A percentile compares a stretch with the other conserved stretches of the same genome.
Evolutionary conservation across 2,797 vertebrate species (phyloP).

Genomic region (Hypotaenidia okinawae): DNA sequence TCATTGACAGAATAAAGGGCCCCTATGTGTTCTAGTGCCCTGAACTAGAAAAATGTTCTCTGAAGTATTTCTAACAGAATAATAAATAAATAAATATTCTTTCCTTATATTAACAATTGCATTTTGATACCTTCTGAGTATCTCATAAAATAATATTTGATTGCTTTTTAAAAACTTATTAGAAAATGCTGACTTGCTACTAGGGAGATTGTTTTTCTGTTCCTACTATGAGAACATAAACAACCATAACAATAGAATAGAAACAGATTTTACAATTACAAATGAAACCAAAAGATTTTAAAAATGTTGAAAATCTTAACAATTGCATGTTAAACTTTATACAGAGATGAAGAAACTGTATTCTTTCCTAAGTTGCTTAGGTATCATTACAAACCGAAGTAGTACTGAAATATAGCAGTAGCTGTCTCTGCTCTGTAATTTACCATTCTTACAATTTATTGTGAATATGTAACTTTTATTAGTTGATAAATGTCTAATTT

Average conservation of each 20-base stretch:
- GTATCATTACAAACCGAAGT: constrained; percentile 33
- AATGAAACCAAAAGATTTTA: constrained; percentile 41
- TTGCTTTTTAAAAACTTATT: constrained; percentile 36
- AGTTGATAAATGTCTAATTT: constrained; percentile 40
- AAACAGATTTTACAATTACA: constrained; percentile 45
- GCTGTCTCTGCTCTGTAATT: neutral
- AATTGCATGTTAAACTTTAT: constrained; percentile 37
- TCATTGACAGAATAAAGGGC: constrained; percentile 48
- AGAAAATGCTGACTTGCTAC: constrained; percentile 20
- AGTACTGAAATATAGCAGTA: neutral
- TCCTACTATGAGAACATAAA: constrained; percentile 50
- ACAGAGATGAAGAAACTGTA: constrained; percentile 1
- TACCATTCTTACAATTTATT: neutral
- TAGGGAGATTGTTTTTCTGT: constrained; percentile 23
- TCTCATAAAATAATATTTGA: constrained; percentile 25
- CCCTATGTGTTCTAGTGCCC: neutral
- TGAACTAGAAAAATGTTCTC: constrained; percentile 1
- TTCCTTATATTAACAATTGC: neutral
- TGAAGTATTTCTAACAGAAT: neutral
- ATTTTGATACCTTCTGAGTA: neutral
- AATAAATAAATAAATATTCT: constrained; percentile 16
- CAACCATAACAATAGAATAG: constrained; percentile 19
- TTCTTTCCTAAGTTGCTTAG: constrained; percentile 18
- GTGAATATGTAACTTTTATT: neutral
- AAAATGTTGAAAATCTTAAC: constrained; percentile 21